Conservation (phyloP, 1,140 invertebrate genomes). For the Drosophila mayri region DNA sequence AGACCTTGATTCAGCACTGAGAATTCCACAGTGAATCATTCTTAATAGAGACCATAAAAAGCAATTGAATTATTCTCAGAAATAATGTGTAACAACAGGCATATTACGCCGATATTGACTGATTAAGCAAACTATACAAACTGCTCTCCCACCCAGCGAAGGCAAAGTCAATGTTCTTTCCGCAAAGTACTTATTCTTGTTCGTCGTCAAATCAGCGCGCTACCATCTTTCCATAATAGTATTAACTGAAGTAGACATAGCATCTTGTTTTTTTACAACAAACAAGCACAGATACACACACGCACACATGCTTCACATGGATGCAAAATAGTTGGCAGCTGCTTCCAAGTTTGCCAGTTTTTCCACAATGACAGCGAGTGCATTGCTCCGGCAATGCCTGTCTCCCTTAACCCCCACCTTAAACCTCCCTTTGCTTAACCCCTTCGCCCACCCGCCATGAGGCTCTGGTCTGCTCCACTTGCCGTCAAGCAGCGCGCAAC, state of each 20-base stretch:
- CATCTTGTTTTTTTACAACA: constrained; percentile 27
- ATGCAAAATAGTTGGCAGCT: constrained; percentile 81
- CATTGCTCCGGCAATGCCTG: constrained; percentile 24
- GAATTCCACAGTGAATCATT: constrained; percentile 12
- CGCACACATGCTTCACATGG: constrained; percentile 38
- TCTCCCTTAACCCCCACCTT: constrained; percentile 1
- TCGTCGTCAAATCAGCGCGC: constrained; percentile 38
- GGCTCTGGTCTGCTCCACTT: constrained; percentile 59
- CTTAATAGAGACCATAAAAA: constrained; percentile 2
- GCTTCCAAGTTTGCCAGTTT: constrained; percentile 52
- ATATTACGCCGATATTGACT: constrained; percentile 7
- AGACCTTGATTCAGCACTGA: background rate
- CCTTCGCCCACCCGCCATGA: background rate
- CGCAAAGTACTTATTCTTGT: constrained; percentile 26
- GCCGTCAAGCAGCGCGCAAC: constrained; percentile 74
- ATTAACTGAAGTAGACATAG: constrained; percentile 43
- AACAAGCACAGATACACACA: constrained; percentile 24
- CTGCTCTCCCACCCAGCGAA: background rate
- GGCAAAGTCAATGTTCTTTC: constrained; percentile 38
- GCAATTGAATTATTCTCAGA: constrained; percentile 33
- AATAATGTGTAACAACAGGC: constrained; percentile 31
- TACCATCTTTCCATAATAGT: constrained; percentile 48
- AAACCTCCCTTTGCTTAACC: constrained; percentile 19
- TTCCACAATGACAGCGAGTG: constrained; percentile 58
- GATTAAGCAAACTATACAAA: constrained; percentile 24